Base-by-base conservation (phyloP, 2,888 invertebrate species). In the Amiota minor region DNA sequence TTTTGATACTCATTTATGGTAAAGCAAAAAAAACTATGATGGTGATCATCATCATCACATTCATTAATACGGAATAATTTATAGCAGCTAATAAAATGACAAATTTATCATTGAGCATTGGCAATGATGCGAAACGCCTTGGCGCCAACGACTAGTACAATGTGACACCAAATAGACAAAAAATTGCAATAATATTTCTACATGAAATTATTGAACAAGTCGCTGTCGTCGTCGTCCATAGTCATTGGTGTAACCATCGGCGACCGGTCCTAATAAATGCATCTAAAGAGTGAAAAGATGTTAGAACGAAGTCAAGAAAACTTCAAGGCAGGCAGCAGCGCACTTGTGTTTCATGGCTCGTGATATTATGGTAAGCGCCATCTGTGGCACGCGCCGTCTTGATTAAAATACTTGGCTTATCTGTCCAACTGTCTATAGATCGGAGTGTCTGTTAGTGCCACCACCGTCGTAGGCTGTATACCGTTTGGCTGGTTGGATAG, bases 71-170 rank as follows among this genome's bases (percentile, higher is more conserved):
- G 20, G 49, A 49, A 47, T 62, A 23, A 56, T 62, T 72, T 77
- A 80, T 79, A 75, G 76, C 80, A 75, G 77, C 76, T 79, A 77
- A 87, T 87, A 86, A 87, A 86, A 83, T 83, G 86, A 86, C 84
- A 85, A 87, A 87, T 87, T 87, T 86, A 86, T 87, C 88, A 87
- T 83, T 81, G 80, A 77, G 73, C 77, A 79, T 79, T 78, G 80
- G 74, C 73, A 73, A 72, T 76, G 78, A 74, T 74, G 77, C 76
- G 79, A 77, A 84, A 82, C 84, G 84, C 80, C 85, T 86, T 87
- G 87, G 87, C 87, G 87, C 88, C 87, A 87, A 79, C 80, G 82
- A 79, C 53, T 16, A 12, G 20, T 10, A 12, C 18, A 59, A 16
- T 59, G 18, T 85, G 88, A 86, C 86, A 86, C 79, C 79, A 53